Conservation (phyloP, 1,140 invertebrate species). For the Penaeus indicus region DNA sequence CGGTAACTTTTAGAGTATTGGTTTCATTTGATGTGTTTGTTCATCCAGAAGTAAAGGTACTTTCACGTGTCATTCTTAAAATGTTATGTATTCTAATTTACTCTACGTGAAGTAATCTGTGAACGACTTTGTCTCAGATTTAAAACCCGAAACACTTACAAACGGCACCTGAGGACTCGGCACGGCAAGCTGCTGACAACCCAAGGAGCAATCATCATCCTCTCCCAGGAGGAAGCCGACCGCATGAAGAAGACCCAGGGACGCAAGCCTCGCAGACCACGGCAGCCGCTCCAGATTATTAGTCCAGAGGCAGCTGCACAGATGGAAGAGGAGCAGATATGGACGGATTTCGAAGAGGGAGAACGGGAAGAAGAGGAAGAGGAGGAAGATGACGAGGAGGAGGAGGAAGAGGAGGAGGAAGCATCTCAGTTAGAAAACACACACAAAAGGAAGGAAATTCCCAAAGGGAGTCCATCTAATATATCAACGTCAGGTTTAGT, state of each 20-base stretch:
- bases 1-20: too few relatives aligned
- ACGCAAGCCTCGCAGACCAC: conserved; percentile 43
- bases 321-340: conserved; percentile 58
- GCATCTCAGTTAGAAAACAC: background rate
- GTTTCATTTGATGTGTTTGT: background rate
- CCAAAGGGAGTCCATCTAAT: background rate
- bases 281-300: conserved; percentile 53
- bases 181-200: conserved; percentile 76
- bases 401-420: conserved; percentile 52
- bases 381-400: conserved; percentile 36
- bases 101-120: background rate
- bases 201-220: conserved; percentile 53
- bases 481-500: background rate
- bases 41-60: background rate
- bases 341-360: conserved; percentile 56
- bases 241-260: conserved; percentile 60
- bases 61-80: background rate
- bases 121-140: conserved; percentile 71
- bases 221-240: conserved; percentile 55
- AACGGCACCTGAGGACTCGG: conserved; percentile 74
- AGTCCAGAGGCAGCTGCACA: conserved; percentile 53
- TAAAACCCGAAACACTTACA: conserved; percentile 79
- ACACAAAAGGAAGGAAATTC: conserved; percentile 17
- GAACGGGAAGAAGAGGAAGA: conserved; percentile 46
- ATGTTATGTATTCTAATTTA: background rate